Percentiles rank a stretch among this genome's conserved stretches.
These are phyloP conservation scores for Rhynchophorus ferrugineus DNA, from an alignment of 1,140 invertebrate genomes.

Conservation along the genomic window DNA sequence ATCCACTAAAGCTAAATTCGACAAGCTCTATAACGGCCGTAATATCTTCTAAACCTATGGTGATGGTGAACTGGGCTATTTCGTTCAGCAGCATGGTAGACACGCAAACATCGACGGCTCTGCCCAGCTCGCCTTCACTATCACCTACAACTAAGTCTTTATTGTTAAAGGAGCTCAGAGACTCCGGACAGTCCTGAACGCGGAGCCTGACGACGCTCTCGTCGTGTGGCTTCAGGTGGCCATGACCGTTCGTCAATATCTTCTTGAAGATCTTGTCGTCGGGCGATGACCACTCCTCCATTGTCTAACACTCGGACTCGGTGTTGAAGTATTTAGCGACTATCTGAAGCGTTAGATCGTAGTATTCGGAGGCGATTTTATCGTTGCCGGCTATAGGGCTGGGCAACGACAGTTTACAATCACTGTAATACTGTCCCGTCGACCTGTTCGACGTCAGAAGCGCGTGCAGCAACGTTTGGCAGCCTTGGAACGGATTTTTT, in stretches of 20 bases:
- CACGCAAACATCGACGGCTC: conserved; percentile 32
- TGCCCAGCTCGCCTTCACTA: conserved; percentile 29
- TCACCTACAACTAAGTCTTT: conserved; percentile 28
- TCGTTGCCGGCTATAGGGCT: conserved; percentile 28
- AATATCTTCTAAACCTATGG: conserved; percentile 15
- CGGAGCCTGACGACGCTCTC: conserved; percentile 30
- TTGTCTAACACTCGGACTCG: conserved; percentile 35
- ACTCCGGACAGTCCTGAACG: conserved; percentile 24
- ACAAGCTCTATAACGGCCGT: conserved; percentile 28
- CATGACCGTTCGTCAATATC: conserved; percentile 21
- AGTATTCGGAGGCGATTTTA: conserved; percentile 29
- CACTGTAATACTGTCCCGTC: conserved; percentile 36
- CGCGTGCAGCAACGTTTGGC: conserved; percentile 36
- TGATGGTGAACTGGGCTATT: conserved; percentile 29
- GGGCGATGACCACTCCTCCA: conserved; percentile 28
- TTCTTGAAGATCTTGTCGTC: conserved; percentile 34
- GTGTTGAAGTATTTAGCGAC: conserved; percentile 27
- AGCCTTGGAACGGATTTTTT: conserved; percentile 37
- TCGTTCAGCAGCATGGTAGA: conserved; percentile 33
- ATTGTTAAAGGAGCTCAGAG: conserved; percentile 18
- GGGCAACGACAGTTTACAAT: conserved; percentile 31
- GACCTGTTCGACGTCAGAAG: conserved; percentile 33
- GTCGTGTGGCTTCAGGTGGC: conserved; percentile 34
- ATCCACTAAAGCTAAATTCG: conserved; percentile 30
- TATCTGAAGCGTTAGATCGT: conserved; percentile 32